phyloP scores from a whole-genome alignment of 2,797 vertebrate genomes.

The Jordanella pulchra region DNA sequence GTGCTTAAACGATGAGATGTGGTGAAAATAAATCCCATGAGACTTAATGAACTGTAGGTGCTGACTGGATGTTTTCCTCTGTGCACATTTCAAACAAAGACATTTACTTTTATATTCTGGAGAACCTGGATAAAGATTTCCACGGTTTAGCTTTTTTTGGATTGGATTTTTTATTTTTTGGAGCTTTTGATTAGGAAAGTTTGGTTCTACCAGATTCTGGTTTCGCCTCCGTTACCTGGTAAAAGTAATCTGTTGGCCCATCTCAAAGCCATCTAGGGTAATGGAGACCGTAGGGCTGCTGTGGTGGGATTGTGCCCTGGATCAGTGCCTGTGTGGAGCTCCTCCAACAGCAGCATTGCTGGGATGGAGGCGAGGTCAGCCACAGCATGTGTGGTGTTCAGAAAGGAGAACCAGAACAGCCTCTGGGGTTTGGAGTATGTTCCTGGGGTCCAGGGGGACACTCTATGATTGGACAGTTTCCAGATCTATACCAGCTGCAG shows the following conservation, averaged over 20 bases:
- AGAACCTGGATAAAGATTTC: not conserved
- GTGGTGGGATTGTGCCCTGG: slow-evolving; percentile 24
- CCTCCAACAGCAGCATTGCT: slow-evolving; percentile 41
- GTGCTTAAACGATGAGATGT: slow-evolving; percentile 9
- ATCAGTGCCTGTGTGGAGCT: slow-evolving; percentile 33
- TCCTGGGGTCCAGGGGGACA: not conserved
- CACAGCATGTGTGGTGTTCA: slow-evolving; percentile 1
- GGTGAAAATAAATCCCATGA: slow-evolving; percentile 19
- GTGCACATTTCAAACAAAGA: not conserved
- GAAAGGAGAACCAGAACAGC: slow-evolving; percentile 14
- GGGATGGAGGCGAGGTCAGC: slow-evolving; percentile 44
- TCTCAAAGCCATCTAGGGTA: slow-evolving; percentile 22
- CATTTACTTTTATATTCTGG: not conserved
- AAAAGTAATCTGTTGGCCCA: not conserved
- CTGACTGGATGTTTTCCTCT: slow-evolving; percentile 7
- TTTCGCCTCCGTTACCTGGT: not conserved
- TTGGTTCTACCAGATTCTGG: not conserved
- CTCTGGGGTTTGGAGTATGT: not conserved
- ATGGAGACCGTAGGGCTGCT: slow-evolving; percentile 13
- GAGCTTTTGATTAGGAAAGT: not conserved
- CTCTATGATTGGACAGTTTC: not conserved
- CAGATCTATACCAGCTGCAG: not conserved
- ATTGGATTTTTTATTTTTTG: not conserved
- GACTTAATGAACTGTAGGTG: slow-evolving; percentile 4
- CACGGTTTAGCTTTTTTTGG: not conserved